Evolutionary conservation across 2,888 invertebrate genomes (phyloP), one percentile per base, ranked within the genome.

Genomic region (Drosophila bunnanda): DNA sequence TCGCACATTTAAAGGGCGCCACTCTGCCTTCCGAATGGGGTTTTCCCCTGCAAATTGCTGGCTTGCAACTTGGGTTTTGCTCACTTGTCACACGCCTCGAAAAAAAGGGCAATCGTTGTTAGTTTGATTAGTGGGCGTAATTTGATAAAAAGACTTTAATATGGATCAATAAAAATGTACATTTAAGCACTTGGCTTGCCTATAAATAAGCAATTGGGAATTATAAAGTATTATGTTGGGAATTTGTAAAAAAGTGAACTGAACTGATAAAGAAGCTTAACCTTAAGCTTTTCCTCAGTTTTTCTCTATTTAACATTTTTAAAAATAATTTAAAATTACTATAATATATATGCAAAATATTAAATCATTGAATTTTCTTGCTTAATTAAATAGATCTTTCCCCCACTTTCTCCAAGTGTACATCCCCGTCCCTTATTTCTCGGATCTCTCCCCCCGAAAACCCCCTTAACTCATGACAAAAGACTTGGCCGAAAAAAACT

Each of bases 401-500:
- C 13, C 15, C 17, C 28, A 15, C 13, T 9, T 20, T 32, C 32
- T 28, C 20, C 15, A 5, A 32, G 50, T 50, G 50, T 6, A 15
- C 5, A 15, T n/a, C 10, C 32, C 22, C 17, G n/a, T 41, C 20
- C 25, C 67, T 15, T 50, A 34, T 22, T 5, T 15, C 15, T 34
- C 25, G 9, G 5, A 32, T 15, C 3, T 1, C 22, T 15, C 12
- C 30, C n/a, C 13, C 22, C n/a, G 4, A 25, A 28, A 39, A 10
- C 39, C 43, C 44, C 50, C 52, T 53, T 25, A 54, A 56, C 60
- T 59, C 55, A 56, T 58, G 58, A 69, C 61, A 75, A 75, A 72
- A 75, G 59, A 69, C 70, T 78, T 58, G 68, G 46, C 52, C 60
- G 65, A 71, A 70, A 74, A 80, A 82, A 83, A 83, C 80, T 83